Evolutionary conservation across 1,140 invertebrate species (phyloP).

Genomic region (Nixonia krombeini): DNA sequence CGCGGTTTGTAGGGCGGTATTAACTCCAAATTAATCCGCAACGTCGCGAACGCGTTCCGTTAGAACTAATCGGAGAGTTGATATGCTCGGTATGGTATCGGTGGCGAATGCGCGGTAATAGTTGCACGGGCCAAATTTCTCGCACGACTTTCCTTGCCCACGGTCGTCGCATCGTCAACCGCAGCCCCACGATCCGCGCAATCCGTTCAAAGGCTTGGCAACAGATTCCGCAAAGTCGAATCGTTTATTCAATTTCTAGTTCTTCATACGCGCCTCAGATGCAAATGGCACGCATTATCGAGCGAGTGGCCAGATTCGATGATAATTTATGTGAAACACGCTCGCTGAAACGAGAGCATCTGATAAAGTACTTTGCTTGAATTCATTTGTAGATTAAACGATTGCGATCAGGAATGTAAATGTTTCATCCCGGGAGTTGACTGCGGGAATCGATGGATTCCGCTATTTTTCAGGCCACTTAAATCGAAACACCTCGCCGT

Average conservation of each 20-base stretch:
- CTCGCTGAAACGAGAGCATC: conserved; percentile 32
- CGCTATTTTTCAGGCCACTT: not conserved
- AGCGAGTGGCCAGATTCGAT: conserved; percentile 12
- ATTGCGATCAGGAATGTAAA: not conserved
- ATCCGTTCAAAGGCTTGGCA: too few relatives aligned
- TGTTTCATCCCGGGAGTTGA: not conserved
- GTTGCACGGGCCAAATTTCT: too few relatives aligned
- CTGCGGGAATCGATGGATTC: conserved; percentile 10
- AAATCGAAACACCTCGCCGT: not conserved
- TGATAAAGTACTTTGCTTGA: conserved; percentile 14
- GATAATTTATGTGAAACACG: conserved; percentile 27
- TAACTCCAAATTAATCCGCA: conserved; percentile 65
- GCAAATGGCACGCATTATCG: conserved; percentile 16
- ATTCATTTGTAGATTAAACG: conserved; percentile 11
- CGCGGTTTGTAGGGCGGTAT: conserved; percentile 32
- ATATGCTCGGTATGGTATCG: conserved; percentile 25
- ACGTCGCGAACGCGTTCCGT: conserved; percentile 53
- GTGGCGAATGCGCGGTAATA: conserved; percentile 9
- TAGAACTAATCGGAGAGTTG: conserved; percentile 53
- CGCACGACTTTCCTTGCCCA: too few relatives aligned
- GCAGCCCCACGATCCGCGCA: too few relatives aligned
- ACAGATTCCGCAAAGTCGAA: too few relatives aligned
- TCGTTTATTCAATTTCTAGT: conserved; percentile 16
- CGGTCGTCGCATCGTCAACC: conserved; percentile 18
- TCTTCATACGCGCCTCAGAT: conserved; percentile 31